Evolutionary conservation across 2,888 invertebrate genomes (phyloP), one percentile per base, ranked within the genome.

Genomic region (Priocnemis perturbator): DNA sequence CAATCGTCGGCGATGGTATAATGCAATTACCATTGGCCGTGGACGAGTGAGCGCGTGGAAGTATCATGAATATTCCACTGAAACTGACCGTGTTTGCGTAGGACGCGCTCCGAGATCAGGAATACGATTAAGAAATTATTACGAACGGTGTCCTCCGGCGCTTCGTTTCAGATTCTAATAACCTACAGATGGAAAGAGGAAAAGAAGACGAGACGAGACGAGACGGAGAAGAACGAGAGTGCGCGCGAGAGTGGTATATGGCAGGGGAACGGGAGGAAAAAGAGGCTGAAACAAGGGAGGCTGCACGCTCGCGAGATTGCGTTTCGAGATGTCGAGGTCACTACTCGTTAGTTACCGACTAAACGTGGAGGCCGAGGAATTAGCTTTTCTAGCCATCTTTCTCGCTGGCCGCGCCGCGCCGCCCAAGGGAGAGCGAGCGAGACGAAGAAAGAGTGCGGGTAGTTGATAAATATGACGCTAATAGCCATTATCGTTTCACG

Each of bases 51-150:
- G 11, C 11, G 37, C 37, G 37, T 37, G 1, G 11, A 11, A 7
- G 37, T 48, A 52, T 58, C 67, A 62, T 69, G 61, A 52, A 67
- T 67, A 53, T 61, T 59, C 37, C 37, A 9, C 37, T 37, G 37
- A 37, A 37, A 37, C 37, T 37, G 37, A 7, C 37, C 57, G 52
- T 57, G 61, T 61, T 57, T 57, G 67, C 60, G 60, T 52, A 61
- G 55, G 67, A 60, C 67, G 69, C 60, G 57, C 57, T 60, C 45
- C 26, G 61, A 26, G 52, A 67, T 69, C 67, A 30, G 30, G 15
- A 9, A 47, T 65, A 44, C 60, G 67, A 77, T 76, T 69, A 71
- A 76, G 67, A 67, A 73, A 71, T 77, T 71, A 77, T 64, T 52
- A 48, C 62, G 30, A 52, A 44, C 53, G 20, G 52, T 58, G 58